Percentiles rank a stretch among this genome's conserved stretches.
These are phyloP conservation scores for Micromys minutus DNA, from an alignment of 2,113 vertebrate species.

Conservation along the genomic window DNA sequence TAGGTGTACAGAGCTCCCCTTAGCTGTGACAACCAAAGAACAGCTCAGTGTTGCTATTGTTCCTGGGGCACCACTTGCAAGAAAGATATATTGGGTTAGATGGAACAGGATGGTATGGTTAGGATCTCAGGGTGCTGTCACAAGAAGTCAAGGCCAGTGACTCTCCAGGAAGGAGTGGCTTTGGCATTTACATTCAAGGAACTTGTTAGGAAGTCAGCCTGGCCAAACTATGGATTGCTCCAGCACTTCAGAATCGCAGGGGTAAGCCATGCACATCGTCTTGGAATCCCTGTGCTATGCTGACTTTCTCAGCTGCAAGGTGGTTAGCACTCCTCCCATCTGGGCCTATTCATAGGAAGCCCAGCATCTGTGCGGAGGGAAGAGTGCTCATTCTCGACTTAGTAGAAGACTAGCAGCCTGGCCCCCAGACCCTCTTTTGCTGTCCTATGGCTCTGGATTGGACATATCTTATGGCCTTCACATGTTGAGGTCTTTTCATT, in stretches of 20 bases:
- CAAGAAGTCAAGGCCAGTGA: neutral
- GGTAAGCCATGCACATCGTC: neutral
- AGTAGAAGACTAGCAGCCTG: neutral
- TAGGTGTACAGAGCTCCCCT: neutral
- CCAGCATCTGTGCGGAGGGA: neutral
- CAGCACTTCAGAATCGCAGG: neutral
- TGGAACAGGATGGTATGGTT: fast-evolving
- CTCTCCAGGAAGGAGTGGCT: neutral
- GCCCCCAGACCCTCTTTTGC: too few relatives aligned
- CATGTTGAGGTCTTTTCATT: neutral
- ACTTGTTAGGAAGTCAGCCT: neutral
- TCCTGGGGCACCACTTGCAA: too few relatives aligned
- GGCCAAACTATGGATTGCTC: too few relatives aligned
- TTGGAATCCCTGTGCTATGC: neutral
- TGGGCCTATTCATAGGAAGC: neutral
- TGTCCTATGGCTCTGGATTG: neutral
- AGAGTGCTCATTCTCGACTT: neutral
- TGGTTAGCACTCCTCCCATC: fast-evolving
- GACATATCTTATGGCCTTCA: neutral
- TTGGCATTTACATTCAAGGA: neutral
- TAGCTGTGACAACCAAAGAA: neutral
- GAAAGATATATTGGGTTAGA: too few relatives aligned
- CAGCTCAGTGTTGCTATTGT: neutral
- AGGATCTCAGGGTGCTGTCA: neutral
- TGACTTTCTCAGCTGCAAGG: neutral